Conservation (phyloP, 2,888 invertebrate species). For the Deroplatys truncata region DNA sequence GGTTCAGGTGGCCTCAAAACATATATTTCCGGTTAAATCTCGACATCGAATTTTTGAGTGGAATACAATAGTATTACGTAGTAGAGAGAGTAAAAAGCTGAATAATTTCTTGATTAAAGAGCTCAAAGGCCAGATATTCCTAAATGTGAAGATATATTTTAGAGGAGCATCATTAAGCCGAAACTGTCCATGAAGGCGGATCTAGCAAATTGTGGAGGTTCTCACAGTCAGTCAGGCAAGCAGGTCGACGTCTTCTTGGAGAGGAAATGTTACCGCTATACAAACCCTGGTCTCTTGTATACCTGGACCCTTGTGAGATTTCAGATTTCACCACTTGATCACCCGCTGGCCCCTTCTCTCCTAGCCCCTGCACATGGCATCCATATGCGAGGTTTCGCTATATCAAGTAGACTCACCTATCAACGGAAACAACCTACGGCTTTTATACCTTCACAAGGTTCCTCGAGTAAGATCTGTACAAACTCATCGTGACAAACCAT, state of each 20-base stretch:
- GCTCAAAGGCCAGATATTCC: too few relatives aligned
- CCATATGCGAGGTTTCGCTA: not conserved
- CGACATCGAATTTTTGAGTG: too few relatives aligned
- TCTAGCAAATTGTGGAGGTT: not conserved
- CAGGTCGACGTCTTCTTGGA: not conserved
- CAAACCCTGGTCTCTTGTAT: not conserved
- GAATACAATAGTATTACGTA: too few relatives aligned
- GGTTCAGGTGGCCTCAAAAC: too few relatives aligned
- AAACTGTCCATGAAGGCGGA: too few relatives aligned
- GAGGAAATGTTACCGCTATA: not conserved
- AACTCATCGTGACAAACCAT: too few relatives aligned
- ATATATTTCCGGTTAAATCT: too few relatives aligned
- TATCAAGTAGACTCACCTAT: not conserved
- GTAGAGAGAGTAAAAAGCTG: too few relatives aligned
- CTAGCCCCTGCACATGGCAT: not conserved
- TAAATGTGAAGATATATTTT: too few relatives aligned
- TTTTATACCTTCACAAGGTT: too few relatives aligned
- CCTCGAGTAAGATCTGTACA: too few relatives aligned
- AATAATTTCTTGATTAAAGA: too few relatives aligned
- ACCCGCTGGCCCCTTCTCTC: not conserved
- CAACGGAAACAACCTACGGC: not conserved
- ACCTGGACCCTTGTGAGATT: not conserved
- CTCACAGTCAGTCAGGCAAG: not conserved
- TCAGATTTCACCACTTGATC: not conserved
- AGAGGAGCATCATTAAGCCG: not conserved